phyloP scores from a whole-genome alignment of 1,140 invertebrate species.

The Episyrphus balteatus region DNA sequence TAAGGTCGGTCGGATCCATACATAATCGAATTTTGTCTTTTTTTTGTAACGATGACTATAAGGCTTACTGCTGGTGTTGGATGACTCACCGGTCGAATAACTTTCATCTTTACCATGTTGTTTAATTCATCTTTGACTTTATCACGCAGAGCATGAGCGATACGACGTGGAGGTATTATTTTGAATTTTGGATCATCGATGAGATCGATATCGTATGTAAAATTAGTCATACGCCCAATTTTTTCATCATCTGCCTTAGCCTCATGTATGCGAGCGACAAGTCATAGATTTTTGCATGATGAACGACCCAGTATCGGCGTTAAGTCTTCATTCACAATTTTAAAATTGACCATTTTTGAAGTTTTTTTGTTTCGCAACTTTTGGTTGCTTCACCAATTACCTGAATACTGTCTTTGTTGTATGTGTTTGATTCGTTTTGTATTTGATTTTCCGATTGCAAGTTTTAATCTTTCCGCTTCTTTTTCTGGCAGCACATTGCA shows the following conservation, averaged over 20 bases:
- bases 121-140: constrained; percentile 23
- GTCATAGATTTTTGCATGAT: too few species aligned
- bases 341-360: constrained; percentile 2
- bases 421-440: neutral
- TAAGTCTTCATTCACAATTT: too few species aligned
- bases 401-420: constrained; percentile 11
- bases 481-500: neutral
- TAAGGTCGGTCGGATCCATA: constrained; percentile 33
- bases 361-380: constrained; percentile 12
- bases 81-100: constrained; percentile 18
- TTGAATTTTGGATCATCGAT: too few species aligned
- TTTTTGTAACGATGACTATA: constrained; percentile 17
- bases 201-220: constrained; percentile 13
- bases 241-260: constrained; percentile 4
- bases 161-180: neutral
- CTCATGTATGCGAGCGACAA: too few species aligned
- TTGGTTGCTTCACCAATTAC: constrained; percentile 12
- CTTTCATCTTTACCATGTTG: constrained; percentile 15
- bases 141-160: constrained; percentile 22
- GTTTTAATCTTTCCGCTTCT: neutral
- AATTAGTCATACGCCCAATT: constrained; percentile 11
- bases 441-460: neutral
- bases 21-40: constrained; percentile 30
- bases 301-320: too few species aligned
- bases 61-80: constrained; percentile 32